A percentile compares a stretch with the other conserved stretches of the same genome.
Evolutionary conservation across 2,797 vertebrate species (phyloP).

Genomic region (Lithobates sylvaticus): DNA sequence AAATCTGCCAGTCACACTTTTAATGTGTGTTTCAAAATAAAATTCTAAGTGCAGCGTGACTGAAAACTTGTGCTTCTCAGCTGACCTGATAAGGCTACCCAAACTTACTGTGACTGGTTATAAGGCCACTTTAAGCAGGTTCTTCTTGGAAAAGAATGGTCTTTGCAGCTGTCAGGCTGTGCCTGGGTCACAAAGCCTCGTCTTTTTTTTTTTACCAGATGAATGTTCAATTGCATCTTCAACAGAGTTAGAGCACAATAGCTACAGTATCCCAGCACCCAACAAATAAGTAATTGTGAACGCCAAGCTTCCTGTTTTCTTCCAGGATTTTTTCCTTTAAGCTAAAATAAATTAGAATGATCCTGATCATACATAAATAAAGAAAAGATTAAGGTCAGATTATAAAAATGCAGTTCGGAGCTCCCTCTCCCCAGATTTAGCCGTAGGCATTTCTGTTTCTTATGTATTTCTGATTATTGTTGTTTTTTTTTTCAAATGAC

Average conservation of each 20-base stretch:
- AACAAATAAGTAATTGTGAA: not conserved
- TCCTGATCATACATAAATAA: conserved; percentile 37
- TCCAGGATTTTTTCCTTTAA: conserved; percentile 25
- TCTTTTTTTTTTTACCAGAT: not conserved
- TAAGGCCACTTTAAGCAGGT: conserved; percentile 50
- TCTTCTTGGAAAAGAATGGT: conserved; percentile 41
- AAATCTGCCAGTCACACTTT: conserved; percentile 41
- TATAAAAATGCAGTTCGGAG: conserved; percentile 24
- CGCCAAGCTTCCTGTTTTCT: not conserved
- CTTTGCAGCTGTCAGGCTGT: not conserved
- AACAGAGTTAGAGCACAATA: not conserved
- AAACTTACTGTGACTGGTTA: conserved; percentile 35
- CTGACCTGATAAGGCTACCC: conserved; percentile 29
- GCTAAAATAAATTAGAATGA: conserved; percentile 42
- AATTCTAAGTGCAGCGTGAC: conserved; percentile 43
- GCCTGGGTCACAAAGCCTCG: not conserved
- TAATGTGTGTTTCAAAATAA: conserved; percentile 57
- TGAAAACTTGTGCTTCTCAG: conserved; percentile 57
- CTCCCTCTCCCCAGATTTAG: conserved; percentile 16
- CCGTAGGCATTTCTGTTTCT: conserved; percentile 22
- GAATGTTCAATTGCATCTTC: not conserved
- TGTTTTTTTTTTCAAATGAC: no score
- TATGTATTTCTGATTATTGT: not conserved
- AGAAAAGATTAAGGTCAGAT: conserved; percentile 55
- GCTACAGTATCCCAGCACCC: not conserved